Conservation (phyloP, 30 jellyfish, hydroid and myxozoan genomes). For the Cassiopea xamachana region DNA sequence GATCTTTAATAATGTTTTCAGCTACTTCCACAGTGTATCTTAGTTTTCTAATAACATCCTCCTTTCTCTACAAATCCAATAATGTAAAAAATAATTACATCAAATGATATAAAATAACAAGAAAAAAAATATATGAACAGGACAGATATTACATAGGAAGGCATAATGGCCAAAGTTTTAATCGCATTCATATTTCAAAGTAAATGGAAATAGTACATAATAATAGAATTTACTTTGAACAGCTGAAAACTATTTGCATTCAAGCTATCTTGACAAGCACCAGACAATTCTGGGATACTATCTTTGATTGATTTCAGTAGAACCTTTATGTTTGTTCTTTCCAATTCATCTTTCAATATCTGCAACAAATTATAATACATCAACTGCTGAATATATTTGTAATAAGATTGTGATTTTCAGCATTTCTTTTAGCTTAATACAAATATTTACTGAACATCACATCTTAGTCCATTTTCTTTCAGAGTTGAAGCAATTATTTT, state of each 20-base stretch:
- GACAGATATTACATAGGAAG: no score
- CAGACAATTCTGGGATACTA: slow-evolving; percentile 38
- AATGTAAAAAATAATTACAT: background rate
- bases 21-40: background rate
- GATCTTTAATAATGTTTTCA: background rate
- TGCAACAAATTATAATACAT: background rate
- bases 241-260: background rate
- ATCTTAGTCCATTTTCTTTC: no score
- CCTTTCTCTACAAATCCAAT: background rate
- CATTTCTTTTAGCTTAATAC: no score
- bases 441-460: no score
- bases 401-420: no score
- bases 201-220: background rate
- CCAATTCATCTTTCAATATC: slow-evolving; percentile 26
- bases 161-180: no score
- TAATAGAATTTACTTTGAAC: background rate
- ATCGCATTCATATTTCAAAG: no score
- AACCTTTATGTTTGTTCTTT: slow-evolving; percentile 18
- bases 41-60: background rate
- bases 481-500: no score
- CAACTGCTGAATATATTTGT: background rate
- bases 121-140: no score
- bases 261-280: slow-evolving; percentile 30
- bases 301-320: slow-evolving; percentile 36
- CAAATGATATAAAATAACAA: background rate